A percentile compares a stretch with the other conserved stretches of the same genome.
Conservation (phyloP, 2,113 vertebrate species). For the Ophiodon elongatus region DNA sequence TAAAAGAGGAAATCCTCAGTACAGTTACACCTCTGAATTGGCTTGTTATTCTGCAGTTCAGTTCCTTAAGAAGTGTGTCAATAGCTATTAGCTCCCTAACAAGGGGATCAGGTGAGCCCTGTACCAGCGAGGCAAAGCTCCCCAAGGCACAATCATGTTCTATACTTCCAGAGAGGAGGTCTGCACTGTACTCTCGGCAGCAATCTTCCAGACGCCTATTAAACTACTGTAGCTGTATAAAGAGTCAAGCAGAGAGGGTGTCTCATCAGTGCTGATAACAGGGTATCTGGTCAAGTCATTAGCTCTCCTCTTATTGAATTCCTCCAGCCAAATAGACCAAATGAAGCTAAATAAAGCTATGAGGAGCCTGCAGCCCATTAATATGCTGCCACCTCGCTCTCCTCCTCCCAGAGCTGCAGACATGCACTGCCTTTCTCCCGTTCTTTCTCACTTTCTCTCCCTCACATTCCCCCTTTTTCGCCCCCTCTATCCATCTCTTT, state of each 20-base stretch:
- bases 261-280: constrained; percentile 85
- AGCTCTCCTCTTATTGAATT: constrained; percentile 79
- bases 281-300: constrained; percentile 87
- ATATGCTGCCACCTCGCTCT: constrained; percentile 73
- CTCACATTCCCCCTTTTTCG: background rate
- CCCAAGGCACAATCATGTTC: constrained; percentile 75
- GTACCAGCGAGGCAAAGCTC: constrained; percentile 59
- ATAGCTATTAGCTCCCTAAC: constrained; percentile 75
- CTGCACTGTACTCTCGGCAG: constrained; percentile 63
- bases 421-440: constrained; percentile 24
- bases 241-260: constrained; percentile 80
- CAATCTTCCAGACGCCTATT: constrained; percentile 76
- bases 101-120: constrained; percentile 72
- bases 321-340: constrained; percentile 77
- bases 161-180: constrained; percentile 74
- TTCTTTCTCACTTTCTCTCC: constrained; percentile 25
- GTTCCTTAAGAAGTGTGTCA: constrained; percentile 71
- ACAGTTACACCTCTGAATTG: constrained; percentile 39
- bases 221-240: constrained; percentile 78
- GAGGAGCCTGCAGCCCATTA: constrained; percentile 72
- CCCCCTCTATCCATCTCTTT: constrained; percentile 23
- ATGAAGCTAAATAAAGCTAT: constrained; percentile 80
- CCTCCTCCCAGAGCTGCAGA: constrained; percentile 35
- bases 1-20: constrained; percentile 37
- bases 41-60: constrained; percentile 59